phyloP scores from a whole-genome alignment of 2,797 vertebrate genomes.

The Varecia variegata region DNA sequence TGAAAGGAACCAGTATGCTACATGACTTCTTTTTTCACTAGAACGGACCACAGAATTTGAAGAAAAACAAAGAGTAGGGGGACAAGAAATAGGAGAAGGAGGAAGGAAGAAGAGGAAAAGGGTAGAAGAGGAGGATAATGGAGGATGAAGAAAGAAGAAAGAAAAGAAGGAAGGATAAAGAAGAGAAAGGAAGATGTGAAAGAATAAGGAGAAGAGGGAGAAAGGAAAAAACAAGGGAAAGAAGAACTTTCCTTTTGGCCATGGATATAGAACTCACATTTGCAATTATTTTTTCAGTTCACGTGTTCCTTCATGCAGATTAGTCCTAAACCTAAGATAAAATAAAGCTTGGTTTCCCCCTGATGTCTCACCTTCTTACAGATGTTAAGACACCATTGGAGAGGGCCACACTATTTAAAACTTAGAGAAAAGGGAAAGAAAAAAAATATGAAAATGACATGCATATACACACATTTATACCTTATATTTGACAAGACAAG shows the following conservation, averaged over 20 bases:
- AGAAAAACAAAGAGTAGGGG: background rate
- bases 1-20: slow-evolving; percentile 21
- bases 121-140: too few relatives aligned
- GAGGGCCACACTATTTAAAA: background rate
- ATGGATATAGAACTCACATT: background rate
- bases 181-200: background rate
- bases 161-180: too few relatives aligned
- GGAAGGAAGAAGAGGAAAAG: fast-evolving
- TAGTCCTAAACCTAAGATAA: background rate
- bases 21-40: background rate
- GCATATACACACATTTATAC: background rate
- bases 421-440: background rate
- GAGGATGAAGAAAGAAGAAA: background rate
- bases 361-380: background rate
- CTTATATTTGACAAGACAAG: background rate
- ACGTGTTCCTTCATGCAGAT: background rate
- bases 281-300: background rate
- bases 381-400: background rate
- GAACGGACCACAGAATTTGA: background rate
- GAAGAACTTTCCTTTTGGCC: background rate
- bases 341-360: background rate
- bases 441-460: background rate
- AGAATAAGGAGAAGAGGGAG: fast-evolving
- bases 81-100: background rate
- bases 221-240: background rate